phyloP scores from a whole-genome alignment of 2,888 invertebrate genomes.

The Lycia hirtaria region DNA sequence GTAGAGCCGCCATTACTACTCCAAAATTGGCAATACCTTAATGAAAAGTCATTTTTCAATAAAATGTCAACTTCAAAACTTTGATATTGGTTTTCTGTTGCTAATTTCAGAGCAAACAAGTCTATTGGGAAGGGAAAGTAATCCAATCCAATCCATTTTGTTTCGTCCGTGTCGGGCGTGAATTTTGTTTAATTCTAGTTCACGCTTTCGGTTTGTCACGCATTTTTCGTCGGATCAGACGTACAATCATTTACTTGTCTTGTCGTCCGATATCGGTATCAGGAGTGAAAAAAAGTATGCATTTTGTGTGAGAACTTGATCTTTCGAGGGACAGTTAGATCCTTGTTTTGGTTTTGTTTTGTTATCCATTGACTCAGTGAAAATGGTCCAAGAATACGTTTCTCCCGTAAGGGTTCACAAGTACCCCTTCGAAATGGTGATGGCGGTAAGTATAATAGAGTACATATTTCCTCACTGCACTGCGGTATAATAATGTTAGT shows the following conservation, averaged over 20 bases:
- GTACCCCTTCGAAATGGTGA: conserved; percentile 97
- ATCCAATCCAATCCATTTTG: conserved; percentile 64
- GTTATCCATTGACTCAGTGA: conserved; percentile 59
- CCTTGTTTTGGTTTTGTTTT: conserved; percentile 59
- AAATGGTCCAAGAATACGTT: conserved; percentile 98
- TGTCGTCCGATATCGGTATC: conserved; percentile 60
- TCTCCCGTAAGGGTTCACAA: conserved; percentile 98
- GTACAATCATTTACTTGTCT: conserved; percentile 58
- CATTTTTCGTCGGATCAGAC: conserved; percentile 53
- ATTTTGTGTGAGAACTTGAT: conserved; percentile 62
- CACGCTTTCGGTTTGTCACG: conserved; percentile 46
- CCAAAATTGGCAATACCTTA: conserved; percentile 12
- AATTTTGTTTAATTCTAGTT: conserved; percentile 59
- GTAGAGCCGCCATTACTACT: no score
- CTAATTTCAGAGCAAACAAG: conserved; percentile 50
- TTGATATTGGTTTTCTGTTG: conserved; percentile 15
- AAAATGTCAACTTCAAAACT: conserved; percentile 31
- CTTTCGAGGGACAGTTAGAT: conserved; percentile 57
- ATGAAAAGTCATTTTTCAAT: conserved; percentile 32
- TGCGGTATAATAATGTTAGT: conserved; percentile 21
- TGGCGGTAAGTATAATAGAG: conserved; percentile 96
- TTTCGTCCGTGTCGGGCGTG: conserved; percentile 51
- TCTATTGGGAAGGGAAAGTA: not conserved
- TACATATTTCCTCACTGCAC: conserved; percentile 54
- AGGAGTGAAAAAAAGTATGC: conserved; percentile 74